Evolutionary conservation across 2,888 invertebrate species (phyloP).

Genomic region (Deroplatys truncata): DNA sequence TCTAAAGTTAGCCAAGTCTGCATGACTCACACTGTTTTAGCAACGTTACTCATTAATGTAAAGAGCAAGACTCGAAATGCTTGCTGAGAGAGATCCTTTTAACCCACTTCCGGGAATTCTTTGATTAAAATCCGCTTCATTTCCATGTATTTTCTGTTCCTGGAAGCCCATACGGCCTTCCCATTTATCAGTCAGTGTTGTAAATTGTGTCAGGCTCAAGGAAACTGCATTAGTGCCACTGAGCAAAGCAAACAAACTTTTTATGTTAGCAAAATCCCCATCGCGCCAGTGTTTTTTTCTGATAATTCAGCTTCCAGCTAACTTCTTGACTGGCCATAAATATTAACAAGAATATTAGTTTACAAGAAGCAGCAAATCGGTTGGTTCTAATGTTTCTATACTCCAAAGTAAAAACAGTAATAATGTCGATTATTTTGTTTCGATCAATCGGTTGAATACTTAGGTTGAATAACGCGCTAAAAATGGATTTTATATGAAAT

Average conservation of each 20-base stretch:
- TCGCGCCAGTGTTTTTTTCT: too few relatives aligned
- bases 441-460: too few relatives aligned
- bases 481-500: too few relatives aligned
- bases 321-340: too few relatives aligned
- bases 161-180: background rate
- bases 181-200: background rate
- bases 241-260: background rate
- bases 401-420: too few relatives aligned
- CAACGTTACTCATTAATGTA: background rate
- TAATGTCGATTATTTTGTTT: too few relatives aligned
- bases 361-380: too few relatives aligned
- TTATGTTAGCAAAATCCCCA: background rate
- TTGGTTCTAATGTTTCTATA: too few relatives aligned
- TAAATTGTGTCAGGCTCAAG: background rate
- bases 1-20: background rate
- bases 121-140: background rate
- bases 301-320: too few relatives aligned
- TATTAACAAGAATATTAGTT: too few relatives aligned
- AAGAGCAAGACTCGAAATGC: background rate
- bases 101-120: background rate
- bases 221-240: background rate
- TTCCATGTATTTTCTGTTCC: background rate
- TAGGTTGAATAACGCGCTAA: too few relatives aligned
- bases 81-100: background rate
- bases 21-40: background rate